These are phyloP conservation scores for Trinorchestia longiramus DNA, from an alignment of 1,140 invertebrate species.

Conservation along the genomic window DNA sequence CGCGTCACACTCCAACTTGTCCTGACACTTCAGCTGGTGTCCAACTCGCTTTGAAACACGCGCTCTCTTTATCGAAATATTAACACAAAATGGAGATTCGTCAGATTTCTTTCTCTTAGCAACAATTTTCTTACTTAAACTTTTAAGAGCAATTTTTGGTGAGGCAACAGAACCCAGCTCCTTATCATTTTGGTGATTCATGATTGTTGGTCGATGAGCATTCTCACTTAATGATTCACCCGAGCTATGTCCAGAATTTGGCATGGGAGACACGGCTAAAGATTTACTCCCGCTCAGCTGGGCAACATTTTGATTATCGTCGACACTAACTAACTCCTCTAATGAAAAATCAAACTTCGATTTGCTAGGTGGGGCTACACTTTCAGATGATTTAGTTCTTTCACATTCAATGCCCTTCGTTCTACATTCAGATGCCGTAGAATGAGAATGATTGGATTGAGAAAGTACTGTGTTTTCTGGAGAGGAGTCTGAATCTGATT, in stretches of 20 bases:
- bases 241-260: background rate
- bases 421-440: background rate
- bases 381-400: background rate
- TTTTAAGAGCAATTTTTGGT: background rate
- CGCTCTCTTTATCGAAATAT: background rate
- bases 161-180: background rate
- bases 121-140: background rate
- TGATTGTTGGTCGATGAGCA: background rate
- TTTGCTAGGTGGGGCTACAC: background rate
- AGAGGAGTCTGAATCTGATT: background rate
- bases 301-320: background rate
- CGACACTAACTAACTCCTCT: background rate
- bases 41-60: background rate
- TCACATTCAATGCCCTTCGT: background rate
- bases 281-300: background rate
- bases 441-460: background rate
- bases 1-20: background rate
- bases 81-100: conserved; percentile 39
- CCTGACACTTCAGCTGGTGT: background rate
- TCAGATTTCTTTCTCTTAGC: conserved; percentile 4
- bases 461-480: background rate
- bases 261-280: background rate
- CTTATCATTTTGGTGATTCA: background rate
- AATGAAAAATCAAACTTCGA: background rate
- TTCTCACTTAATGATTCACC: background rate